phyloP scores from a whole-genome alignment of 2,797 vertebrate genomes.

The Florisuga fusca region DNA sequence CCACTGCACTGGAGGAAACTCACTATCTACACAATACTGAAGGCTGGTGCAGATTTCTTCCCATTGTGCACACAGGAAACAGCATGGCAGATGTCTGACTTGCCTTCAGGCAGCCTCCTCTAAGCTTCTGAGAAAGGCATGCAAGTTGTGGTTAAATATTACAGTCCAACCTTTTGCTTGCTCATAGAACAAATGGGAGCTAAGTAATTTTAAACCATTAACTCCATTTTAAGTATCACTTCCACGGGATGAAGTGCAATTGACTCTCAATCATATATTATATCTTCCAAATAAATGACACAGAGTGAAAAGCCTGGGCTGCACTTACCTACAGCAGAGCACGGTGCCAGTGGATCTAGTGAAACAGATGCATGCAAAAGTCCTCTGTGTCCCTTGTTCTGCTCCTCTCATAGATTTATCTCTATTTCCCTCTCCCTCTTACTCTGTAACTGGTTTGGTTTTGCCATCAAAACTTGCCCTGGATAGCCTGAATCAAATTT shows the following conservation, averaged over 20 bases:
- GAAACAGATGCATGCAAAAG: not conserved
- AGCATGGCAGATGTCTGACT: not conserved
- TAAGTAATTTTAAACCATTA: conserved; percentile 13
- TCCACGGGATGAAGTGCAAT: not conserved
- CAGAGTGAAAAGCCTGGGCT: not conserved
- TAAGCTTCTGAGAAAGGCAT: not conserved
- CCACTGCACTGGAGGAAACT: not conserved
- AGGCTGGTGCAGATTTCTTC: not conserved
- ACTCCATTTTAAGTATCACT: conserved; percentile 13
- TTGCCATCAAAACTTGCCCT: not conserved
- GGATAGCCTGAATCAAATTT: not conserved
- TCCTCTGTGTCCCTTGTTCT: not conserved
- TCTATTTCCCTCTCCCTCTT: not conserved
- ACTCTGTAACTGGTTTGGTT: not conserved
- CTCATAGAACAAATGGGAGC: not conserved
- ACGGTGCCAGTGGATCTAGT: not conserved
- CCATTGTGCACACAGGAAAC: not conserved
- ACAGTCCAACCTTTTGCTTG: not conserved
- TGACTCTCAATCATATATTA: not conserved
- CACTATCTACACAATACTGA: not conserved
- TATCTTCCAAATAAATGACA: not conserved
- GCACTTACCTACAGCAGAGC: not conserved
- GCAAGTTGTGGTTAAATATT: conserved; percentile 25
- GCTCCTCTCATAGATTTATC: not conserved
- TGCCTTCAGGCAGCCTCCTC: not conserved